These are phyloP conservation scores for Galbula dea DNA, from an alignment of 2,113 vertebrate genomes.

Conservation along the genomic window DNA sequence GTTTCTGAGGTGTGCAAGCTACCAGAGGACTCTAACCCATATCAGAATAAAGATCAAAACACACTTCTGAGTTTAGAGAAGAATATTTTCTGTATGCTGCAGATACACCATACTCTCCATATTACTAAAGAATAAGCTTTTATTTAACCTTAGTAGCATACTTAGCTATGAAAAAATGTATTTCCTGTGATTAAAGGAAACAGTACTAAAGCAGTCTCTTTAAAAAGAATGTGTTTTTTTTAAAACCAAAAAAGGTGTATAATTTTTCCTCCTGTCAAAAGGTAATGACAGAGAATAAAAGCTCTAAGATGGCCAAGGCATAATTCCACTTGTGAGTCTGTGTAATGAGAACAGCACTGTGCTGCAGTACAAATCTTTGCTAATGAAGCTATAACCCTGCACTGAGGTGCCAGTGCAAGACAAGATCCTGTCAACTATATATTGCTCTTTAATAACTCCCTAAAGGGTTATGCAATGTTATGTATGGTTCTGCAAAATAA, in stretches of 20 bases:
- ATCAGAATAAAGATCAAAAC: neutral
- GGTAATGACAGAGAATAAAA: neutral
- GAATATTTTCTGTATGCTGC: neutral
- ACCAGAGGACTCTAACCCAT: neutral
- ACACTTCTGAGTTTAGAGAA: neutral
- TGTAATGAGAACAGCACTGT: neutral
- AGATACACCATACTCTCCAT: neutral
- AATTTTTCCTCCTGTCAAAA: neutral
- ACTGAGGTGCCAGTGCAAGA: neutral
- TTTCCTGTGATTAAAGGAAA: neutral
- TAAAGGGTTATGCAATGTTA: neutral
- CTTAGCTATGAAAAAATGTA: neutral
- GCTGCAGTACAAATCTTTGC: slow-evolving; percentile 10
- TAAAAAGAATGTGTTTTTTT: neutral
- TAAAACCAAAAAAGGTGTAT: neutral
- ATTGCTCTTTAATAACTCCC: neutral
- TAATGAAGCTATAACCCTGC: slow-evolving; percentile 23
- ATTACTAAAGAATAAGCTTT: neutral
- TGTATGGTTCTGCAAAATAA: slow-evolving; percentile 1
- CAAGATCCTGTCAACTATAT: neutral
- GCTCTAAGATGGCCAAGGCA: neutral
- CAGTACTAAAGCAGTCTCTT: neutral
- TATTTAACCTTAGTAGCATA: neutral
- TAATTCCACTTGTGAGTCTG: neutral
- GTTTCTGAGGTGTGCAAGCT: neutral